Evolutionary conservation across 2,797 vertebrate genomes (phyloP).

Genomic region (Notamacropus eugenii): DNA sequence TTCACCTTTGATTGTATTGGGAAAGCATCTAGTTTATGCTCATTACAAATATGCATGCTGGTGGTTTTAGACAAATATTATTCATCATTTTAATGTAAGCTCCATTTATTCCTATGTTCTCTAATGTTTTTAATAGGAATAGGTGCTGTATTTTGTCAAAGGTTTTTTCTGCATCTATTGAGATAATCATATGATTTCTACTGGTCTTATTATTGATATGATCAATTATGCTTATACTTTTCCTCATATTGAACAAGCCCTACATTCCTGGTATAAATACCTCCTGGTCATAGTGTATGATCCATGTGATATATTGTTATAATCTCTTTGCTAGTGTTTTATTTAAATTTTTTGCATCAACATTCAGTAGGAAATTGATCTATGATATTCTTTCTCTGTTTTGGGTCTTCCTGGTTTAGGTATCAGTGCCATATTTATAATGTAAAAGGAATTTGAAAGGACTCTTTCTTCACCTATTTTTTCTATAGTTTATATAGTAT

Average conservation of each 20-base stretch:
- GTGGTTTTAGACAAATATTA: too few species aligned
- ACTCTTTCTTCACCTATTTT: neutral
- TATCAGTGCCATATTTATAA: neutral
- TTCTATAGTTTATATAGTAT: neutral
- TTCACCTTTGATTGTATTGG: too few species aligned
- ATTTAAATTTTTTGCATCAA: neutral
- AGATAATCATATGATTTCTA: neutral
- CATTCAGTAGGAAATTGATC: neutral
- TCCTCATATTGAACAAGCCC: neutral
- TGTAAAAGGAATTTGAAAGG: neutral
- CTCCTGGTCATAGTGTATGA: neutral
- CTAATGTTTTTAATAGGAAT: too few species aligned
- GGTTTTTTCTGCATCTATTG: too few species aligned
- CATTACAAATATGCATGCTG: too few species aligned
- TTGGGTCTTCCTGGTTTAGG: neutral
- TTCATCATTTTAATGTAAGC: too few species aligned
- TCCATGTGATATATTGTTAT: neutral
- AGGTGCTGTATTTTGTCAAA: too few species aligned
- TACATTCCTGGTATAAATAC: neutral
- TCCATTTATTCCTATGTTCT: too few species aligned
- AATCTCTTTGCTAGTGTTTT: neutral
- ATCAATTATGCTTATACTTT: neutral
- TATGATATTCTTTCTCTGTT: neutral
- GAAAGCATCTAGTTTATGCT: too few species aligned
- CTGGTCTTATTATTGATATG: neutral